Base-by-base conservation (phyloP, 2,888 invertebrate species). In the Phortica okadai region DNA sequence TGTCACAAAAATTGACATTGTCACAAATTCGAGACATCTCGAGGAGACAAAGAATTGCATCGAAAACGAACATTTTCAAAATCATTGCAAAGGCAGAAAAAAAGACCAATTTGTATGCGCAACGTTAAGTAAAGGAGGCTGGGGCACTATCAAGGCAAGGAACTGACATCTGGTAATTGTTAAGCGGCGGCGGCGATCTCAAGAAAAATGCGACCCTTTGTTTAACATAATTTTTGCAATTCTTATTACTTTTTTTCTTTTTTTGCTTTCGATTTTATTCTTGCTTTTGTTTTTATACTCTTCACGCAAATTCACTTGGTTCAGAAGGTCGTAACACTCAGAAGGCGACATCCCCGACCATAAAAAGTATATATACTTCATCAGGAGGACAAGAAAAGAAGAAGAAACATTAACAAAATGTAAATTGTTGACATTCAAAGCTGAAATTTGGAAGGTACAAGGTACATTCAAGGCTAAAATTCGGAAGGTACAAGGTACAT, bases 101-200 rank as follows among this genome's bases (percentile, higher is more conserved):
- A 56, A 56, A 56, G 11, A 56, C 6, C 56, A 56, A 56, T n/a
- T 56, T 14, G 16, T 16, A 56, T 56, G 14, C n/a, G 11, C 16
- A 14, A 56, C 16, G 62, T 8, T 62, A 25, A 62, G 21, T 6
- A 7, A 59, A 59, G 16, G 59, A 62, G 21, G 62, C 62, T 33
- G 33, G 1, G 33, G 25, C 33, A 25, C 21, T 16, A 21, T 25
- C 10, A 25, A 62, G 21, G 33, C 7, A 41, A 56, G n/a, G 25
- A 25, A 70, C 8, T n/a, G 33, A 90, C 89, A 90, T 90, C 89
- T 90, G 89, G 86, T 87, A 86, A 90, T 87, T 90, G 90, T 90
- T 90, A 88, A 83, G 70, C 79, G 76, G 80, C 75, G 77, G 64
- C 79, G 76, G 80, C 75, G 77, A 58, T 80, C 82, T 77, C 72